Percentiles rank a stretch among this genome's conserved stretches.
Conservation (phyloP, 2,888 invertebrate species). For the Scaptomyza parva region DNA sequence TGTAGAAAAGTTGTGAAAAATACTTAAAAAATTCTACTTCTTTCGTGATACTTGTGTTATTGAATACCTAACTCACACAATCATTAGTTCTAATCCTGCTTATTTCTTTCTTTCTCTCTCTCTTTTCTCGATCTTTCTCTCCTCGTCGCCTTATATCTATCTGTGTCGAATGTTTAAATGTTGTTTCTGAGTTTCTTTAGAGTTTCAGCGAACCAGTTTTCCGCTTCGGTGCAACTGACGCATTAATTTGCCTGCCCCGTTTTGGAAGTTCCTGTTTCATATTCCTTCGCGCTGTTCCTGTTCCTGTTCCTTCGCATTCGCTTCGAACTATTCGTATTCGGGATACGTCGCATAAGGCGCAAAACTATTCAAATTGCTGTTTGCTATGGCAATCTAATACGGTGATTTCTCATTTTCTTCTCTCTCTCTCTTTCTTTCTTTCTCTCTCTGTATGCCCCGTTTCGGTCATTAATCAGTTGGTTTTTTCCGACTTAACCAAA, state of each 20-base stretch:
- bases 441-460: background rate
- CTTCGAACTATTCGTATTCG: constrained; percentile 51
- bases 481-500: background rate
- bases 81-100: constrained; percentile 31
- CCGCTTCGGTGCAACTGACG: constrained; percentile 75
- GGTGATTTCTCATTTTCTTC: constrained; percentile 70
- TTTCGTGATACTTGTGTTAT: too few relatives aligned
- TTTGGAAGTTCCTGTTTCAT: constrained; percentile 15
- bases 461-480: constrained; percentile 36
- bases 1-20: too few relatives aligned
- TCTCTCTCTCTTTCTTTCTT: background rate
- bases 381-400: constrained; percentile 67
- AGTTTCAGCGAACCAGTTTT: constrained; percentile 75
- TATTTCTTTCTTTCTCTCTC: background rate
- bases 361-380: constrained; percentile 62
- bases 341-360: constrained; percentile 45
- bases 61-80: background rate
- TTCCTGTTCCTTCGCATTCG: constrained; percentile 7
- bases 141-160: constrained; percentile 12
- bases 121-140: background rate
- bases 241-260: constrained; percentile 62
- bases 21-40: too few relatives aligned
- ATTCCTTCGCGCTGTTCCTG: background rate
- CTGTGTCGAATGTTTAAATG: constrained; percentile 57
- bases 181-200: constrained; percentile 20